These are phyloP conservation scores for Drosophila lacteicornis DNA, from an alignment of 1,140 invertebrate species.

Conservation along the genomic window DNA sequence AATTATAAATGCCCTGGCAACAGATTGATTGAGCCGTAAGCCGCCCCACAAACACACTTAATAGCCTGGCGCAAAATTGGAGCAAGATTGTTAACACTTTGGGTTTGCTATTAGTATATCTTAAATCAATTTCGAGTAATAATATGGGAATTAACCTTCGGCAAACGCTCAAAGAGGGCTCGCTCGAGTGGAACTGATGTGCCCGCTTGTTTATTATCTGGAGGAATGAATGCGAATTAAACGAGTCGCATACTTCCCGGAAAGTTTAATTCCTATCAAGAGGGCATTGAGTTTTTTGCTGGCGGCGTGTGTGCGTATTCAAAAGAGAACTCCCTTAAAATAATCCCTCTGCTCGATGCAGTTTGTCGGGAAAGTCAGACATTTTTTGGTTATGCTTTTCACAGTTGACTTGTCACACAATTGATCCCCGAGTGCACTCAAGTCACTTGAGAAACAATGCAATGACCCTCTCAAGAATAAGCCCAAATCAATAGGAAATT, in stretches of 20 bases:
- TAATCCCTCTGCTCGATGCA: conserved; percentile 19
- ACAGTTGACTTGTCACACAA: conserved; percentile 34
- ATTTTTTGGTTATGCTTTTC: conserved; percentile 19
- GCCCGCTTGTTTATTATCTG: conserved; percentile 22
- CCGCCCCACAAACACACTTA: conserved; percentile 2
- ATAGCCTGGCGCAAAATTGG: not conserved
- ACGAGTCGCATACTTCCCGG: conserved; percentile 18
- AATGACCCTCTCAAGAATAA: conserved; percentile 20
- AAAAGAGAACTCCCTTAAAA: conserved; percentile 7
- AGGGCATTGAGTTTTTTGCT: conserved; percentile 16
- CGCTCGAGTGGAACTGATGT: conserved; percentile 34
- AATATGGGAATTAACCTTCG: conserved; percentile 28
- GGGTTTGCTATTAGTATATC: conserved; percentile 8
- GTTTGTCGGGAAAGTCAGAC: not conserved
- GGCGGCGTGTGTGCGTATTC: conserved; percentile 9
- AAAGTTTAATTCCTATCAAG: conserved; percentile 33
- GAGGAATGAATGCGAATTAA: not conserved
- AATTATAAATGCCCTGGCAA: conserved; percentile 24
- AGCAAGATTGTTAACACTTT: conserved; percentile 22
- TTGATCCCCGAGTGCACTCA: conserved; percentile 47
- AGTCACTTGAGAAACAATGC: conserved; percentile 39
- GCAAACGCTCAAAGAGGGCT: not conserved
- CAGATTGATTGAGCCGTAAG: conserved; percentile 38
- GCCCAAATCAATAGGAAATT: conserved; percentile 50
- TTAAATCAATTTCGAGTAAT: conserved; percentile 7